These are phyloP conservation scores for Melinaea marsaeus DNA, from an alignment of 2,888 invertebrate genomes.

Conservation along the genomic window DNA sequence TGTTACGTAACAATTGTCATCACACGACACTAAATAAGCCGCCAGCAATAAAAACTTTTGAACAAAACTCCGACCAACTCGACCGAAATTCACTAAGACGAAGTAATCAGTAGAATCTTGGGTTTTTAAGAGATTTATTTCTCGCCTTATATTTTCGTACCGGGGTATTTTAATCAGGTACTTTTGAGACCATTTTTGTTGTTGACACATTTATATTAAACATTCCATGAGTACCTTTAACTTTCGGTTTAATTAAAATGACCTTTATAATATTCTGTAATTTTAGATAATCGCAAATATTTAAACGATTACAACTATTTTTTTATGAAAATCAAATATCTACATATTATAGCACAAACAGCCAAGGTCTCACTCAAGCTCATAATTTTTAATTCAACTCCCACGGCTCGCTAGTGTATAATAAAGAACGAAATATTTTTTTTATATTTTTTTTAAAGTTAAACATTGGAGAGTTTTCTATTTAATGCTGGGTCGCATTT, in stretches of 20 bases:
- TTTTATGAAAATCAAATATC: neutral
- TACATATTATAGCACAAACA: no score
- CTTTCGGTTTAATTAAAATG: neutral
- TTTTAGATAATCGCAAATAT: neutral
- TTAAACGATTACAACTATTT: neutral
- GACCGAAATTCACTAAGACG: conserved; percentile 12
- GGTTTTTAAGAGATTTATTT: conserved; percentile 24
- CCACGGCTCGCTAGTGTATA: neutral
- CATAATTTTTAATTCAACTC: neutral
- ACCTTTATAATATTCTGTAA: neutral
- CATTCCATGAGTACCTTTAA: neutral
- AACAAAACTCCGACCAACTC: conserved; percentile 12
- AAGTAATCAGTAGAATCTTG: conserved; percentile 21
- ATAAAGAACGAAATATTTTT: neutral
- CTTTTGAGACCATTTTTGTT: conserved; percentile 2
- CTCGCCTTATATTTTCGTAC: conserved; percentile 7
- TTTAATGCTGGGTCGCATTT: conserved; percentile 3
- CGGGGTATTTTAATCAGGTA: conserved; percentile 5
- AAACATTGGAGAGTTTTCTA: neutral
- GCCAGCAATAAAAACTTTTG: conserved; percentile 18
- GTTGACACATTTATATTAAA: neutral
- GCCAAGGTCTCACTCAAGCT: neutral
- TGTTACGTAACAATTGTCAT: conserved; percentile 19
- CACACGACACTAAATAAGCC: conserved; percentile 20
- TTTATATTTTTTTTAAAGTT: neutral